Evolutionary conservation across 2,113 vertebrate species (phyloP), one percentile per base, ranked within the genome.

Genomic region (Myocastor coypus): DNA sequence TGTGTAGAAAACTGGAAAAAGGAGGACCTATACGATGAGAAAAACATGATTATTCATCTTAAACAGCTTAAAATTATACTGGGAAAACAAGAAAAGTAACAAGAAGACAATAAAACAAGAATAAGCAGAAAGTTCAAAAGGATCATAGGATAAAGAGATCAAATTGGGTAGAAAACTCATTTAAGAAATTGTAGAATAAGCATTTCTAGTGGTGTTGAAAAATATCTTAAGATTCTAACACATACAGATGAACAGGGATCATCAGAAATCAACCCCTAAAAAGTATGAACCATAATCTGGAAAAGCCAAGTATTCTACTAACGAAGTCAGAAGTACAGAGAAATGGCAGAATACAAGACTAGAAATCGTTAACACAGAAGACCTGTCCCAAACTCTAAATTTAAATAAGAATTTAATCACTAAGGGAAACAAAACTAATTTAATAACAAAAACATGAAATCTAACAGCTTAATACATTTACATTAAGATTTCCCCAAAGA

Each of bases 391-490:
- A 64, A 97, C 87, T 94, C 16, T 64, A 40, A 96, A 87, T 9
- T 92, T 59, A 92, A 93, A 82, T 37, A 2, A n/a, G 12, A 96
- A 93, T 82, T 91, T 46, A 86, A 64, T 81, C 20, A 80, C 24
- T 84, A 86, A 90, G 13, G 42, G 11, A 91, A 82, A 46, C 19
- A 71, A 91, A 97, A 94, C 32, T 59, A 83, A 83, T 81, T 92
- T 93, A 57, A 75, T 94, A 89, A 84, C 10, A 71, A 94, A 80
- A 52, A 61, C 26, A 85, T 61, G 64, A 57, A 93, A 32, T 73
- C 34, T 77, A 93, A 73, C 7, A 28, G 34, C 24, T 95, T 75
- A 84, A 64, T 86, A 87, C 82, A 5, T 78, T 77, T 59, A 73
- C 42, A 92, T 40, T 92, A 90, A 71, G 83, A 84, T 57, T 7